Evolutionary conservation across 2,888 invertebrate species (phyloP), one percentile per base, ranked within the genome.

Genomic region (Troides aeacus): DNA sequence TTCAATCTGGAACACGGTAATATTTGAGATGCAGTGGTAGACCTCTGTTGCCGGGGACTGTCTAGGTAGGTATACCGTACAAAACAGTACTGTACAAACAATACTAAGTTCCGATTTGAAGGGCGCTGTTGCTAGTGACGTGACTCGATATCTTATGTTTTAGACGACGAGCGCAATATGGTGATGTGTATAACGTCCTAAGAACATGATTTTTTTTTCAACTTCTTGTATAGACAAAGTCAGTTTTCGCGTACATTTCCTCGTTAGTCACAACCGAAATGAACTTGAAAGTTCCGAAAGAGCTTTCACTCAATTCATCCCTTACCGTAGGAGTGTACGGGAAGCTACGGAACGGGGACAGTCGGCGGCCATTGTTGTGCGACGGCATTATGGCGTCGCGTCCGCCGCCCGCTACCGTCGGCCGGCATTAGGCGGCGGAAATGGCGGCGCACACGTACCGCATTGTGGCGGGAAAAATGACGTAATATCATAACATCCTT

Each of bases 401-500:
- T 53, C 62, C 68, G 66, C 61, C 61, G 67, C 24, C 21, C 81
- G 24, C 39, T 56, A 39, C 62, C 68, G 66, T 61, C 61, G 67
- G 18, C 30, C 59, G 70, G 90, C 92, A 92, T 92, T 92, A 92
- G 87, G 83, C 81, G 69, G 79, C 79, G 91, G 91, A 91, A 90
- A 88, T 86, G 89, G 88, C 77, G 78, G 81, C 81, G 84, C 82
- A 84, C 85, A 85, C 84, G 84, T 82, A 77, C 78, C 76, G 81
- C 83, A 85, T 91, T 90, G 90, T 90, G 84, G 73, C 78, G 81
- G 83, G 89, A 90, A 90, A 91, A 92, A 91, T 92, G 91, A 90
- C 88, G 89, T 90, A 87, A 92, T 89, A 87, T 92, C 86, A 87
- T 90, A 89, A 89, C 92, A 91, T 89, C 89, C 89, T 88, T 89